Evolutionary conservation across 1,140 invertebrate genomes (phyloP).

Genomic region (Diachasma alloeum): DNA sequence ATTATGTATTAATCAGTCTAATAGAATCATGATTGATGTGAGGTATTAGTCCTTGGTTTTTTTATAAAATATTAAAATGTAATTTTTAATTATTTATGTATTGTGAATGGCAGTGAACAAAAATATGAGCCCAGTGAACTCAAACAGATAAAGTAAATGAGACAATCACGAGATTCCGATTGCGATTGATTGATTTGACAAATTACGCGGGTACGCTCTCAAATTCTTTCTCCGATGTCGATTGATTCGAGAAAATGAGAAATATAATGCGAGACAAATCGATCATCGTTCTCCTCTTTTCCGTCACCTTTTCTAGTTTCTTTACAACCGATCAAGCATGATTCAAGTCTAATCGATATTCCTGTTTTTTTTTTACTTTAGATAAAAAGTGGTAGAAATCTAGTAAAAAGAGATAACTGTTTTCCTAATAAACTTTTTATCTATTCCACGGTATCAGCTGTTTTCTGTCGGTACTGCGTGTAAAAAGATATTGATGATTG

Average conservation of each 20-base stretch:
- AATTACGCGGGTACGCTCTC: neutral
- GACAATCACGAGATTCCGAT: neutral
- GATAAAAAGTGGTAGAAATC: neutral
- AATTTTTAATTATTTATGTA: neutral
- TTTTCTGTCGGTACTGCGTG: neutral
- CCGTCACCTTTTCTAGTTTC: neutral
- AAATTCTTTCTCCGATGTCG: neutral
- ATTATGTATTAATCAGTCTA: neutral
- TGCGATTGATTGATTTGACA: neutral
- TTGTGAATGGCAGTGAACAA: neutral
- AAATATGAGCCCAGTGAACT: neutral
- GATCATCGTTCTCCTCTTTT: neutral
- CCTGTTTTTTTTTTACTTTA: neutral
- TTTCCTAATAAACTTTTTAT: neutral
- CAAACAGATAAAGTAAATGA: neutral
- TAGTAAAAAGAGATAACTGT: neutral
- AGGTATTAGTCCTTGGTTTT: neutral
- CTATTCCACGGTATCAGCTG: neutral
- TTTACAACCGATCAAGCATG: conserved; percentile 11
- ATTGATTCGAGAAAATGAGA: neutral
- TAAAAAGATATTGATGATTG: neutral
- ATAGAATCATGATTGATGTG: neutral
- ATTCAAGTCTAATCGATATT: neutral
- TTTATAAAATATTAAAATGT: neutral
- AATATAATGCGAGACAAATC: conserved; percentile 12